These are phyloP conservation scores for Tyrophagus putrescentiae DNA, from an alignment of 1,140 invertebrate species.

Conservation along the genomic window DNA sequence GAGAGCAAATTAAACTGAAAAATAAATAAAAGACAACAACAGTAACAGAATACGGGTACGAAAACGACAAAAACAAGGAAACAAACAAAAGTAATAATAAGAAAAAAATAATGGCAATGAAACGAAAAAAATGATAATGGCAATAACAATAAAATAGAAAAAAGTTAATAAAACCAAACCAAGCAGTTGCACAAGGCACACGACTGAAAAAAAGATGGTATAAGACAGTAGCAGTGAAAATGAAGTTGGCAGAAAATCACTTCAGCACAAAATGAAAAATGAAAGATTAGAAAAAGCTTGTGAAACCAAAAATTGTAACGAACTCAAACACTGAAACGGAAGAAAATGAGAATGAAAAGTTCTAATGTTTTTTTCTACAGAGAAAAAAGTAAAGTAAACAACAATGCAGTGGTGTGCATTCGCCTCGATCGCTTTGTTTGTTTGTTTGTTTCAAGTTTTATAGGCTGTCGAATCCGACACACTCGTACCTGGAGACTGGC, in stretches of 20 bases:
- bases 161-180: not conserved
- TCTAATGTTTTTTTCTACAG: not conserved
- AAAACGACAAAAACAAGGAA: too few relatives aligned
- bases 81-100: too few relatives aligned
- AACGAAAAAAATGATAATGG: too few relatives aligned
- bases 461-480: not conserved
- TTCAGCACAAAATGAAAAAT: not conserved
- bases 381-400: not conserved
- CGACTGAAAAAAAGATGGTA: not conserved
- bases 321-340: not conserved
- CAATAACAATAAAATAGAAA: too few relatives aligned
- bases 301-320: not conserved
- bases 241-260: too few relatives aligned
- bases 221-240: not conserved
- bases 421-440: too few relatives aligned
- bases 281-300: not conserved
- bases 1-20: not conserved
- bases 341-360: not conserved
- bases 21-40: constrained; percentile 2
- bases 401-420: not conserved
- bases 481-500: constrained; percentile 44
- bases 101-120: too few relatives aligned
- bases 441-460: constrained; percentile 18
- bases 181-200: not conserved
- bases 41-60: too few relatives aligned